Conservation (phyloP, 1,140 invertebrate genomes). For the Eurosta solidaginis region DNA sequence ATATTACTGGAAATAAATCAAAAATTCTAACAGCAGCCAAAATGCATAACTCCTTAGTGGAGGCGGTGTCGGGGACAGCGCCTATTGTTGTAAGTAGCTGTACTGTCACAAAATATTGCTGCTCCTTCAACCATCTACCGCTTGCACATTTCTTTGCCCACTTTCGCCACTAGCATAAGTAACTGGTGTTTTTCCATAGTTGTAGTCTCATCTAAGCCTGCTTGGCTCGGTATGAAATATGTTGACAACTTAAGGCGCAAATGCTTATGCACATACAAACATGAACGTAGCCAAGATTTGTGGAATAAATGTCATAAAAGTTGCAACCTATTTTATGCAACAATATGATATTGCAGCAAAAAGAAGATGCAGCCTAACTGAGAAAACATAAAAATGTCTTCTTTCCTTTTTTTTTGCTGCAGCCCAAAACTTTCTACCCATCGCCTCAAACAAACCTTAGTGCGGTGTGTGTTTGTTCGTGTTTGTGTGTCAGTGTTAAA, state of each 20-base stretch:
- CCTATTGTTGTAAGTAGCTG: neutral
- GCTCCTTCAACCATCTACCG: neutral
- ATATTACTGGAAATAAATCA: slow-evolving; percentile 28
- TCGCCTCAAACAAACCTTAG: no score
- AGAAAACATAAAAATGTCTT: neutral
- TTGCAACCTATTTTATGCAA: neutral
- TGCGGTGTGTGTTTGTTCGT: no score
- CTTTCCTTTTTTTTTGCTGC: no score
- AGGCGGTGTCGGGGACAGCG: neutral
- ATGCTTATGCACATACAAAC: neutral
- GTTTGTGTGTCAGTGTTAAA: neutral
- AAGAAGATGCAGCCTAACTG: neutral
- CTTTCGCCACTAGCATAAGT: neutral
- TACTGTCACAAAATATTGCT: neutral
- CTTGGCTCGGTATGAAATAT: neutral
- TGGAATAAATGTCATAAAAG: neutral
- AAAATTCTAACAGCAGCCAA: slow-evolving; percentile 11
- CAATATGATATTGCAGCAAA: neutral
- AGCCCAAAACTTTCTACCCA: no score
- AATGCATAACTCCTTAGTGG: neutral
- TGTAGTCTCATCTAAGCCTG: neutral
- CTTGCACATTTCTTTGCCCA: neutral
- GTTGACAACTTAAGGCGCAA: slow-evolving; percentile 26
- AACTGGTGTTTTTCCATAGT: neutral
- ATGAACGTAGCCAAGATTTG: neutral